Base-by-base conservation (phyloP, 1,140 invertebrate genomes). In the Drosophila tsacasi region DNA sequence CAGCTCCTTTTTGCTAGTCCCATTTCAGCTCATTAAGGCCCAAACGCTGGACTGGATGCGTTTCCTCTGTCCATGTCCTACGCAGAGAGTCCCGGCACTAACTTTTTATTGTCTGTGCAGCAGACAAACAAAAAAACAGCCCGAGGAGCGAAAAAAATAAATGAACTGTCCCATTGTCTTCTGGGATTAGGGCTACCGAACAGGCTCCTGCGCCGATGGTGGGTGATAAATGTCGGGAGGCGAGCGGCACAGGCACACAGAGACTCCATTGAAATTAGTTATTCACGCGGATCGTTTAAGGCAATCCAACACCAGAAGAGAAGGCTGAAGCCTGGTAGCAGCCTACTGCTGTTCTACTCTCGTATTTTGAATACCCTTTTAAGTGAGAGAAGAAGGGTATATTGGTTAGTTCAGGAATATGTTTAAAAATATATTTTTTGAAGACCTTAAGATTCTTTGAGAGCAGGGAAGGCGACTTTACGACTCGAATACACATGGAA, bases 201-300 rank as follows among this genome's bases (percentile, higher is more conserved):
- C 42, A 58, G 62, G 52, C 67, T 23, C 59, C 59, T 67, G 40
- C 49, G 32, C 68, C 79, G 86, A 91, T 90, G 86, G 86, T 91
- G 86, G 86, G 86, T 91, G 86, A 91, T 91, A 91, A 91, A 91
- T 90, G 86, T 80, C 82, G 63, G 64, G 75, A 73, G 64, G 75
- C 67, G 52, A 68, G 81, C 66, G 82, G 83, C 72, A 65, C 50
- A 30, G 66, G 76, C 72, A 71, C 72, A 71, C 79, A 90, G 75
- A 90, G 87, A 71, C 76, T 81, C 86, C 86, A 91, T 91, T 91
- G 86, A 91, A 91, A 91, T 91, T 91, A 91, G 86, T 91, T 91
- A 91, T 91, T 91, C 86, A 91, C 86, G 86, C 86, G 86, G 85
- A 90, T 90, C 85, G 85, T 90, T 90, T 90, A 90, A 90, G 86